phyloP scores from a whole-genome alignment of 2,888 invertebrate species.

The Acanthosepion lycidas region DNA sequence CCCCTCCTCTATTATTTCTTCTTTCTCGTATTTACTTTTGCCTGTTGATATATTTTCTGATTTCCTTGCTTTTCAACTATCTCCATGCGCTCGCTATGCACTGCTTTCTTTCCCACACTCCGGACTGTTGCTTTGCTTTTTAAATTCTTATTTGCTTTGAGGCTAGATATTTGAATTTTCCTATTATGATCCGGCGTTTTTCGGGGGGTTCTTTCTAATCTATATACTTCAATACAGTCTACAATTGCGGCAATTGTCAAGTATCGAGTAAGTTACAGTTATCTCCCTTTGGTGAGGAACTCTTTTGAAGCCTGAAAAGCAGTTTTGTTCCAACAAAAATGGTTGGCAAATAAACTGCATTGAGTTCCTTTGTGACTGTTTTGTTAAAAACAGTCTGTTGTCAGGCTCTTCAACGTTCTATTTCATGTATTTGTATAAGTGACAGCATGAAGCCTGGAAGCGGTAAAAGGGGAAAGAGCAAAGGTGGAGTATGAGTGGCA shows the following conservation, averaged over 20 bases:
- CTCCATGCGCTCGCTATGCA: neutral
- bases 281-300: neutral
- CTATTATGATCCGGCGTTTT: neutral
- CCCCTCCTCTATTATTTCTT: neutral
- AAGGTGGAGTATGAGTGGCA: constrained; percentile 25
- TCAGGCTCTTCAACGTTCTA: neutral
- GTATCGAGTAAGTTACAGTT: neutral
- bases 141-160: neutral
- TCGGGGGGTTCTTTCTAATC: neutral
- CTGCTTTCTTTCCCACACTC: neutral
- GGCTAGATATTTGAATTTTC: neutral
- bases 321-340: neutral
- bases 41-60: neutral
- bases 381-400: neutral
- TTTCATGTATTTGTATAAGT: neutral
- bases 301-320: neutral
- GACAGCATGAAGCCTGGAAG: constrained; percentile 36
- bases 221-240: neutral
- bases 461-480: constrained; percentile 42
- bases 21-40: neutral
- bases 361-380: neutral
- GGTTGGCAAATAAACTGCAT: neutral
- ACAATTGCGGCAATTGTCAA: neutral
- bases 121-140: neutral
- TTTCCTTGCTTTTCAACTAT: too few relatives aligned